phyloP scores from a whole-genome alignment of 2,888 invertebrate species.

The Netelia melanura region DNA sequence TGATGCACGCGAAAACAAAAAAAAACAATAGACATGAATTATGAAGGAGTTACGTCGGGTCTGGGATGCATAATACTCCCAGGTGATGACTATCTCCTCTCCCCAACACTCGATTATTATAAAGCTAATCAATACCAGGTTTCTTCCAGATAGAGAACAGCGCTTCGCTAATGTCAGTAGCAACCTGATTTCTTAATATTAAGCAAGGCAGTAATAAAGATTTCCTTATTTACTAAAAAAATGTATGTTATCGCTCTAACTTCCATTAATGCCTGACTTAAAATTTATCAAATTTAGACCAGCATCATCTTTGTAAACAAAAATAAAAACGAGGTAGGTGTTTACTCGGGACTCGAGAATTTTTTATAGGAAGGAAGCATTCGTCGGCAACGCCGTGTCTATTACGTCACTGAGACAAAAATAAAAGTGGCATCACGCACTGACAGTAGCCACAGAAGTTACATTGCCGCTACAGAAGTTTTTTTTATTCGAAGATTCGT shows the following conservation, averaged over 20 bases:
- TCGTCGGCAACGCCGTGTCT: slow-evolving; percentile 8
- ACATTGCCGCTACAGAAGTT: neutral
- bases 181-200: too few species aligned
- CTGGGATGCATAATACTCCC: neutral
- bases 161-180: too few species aligned
- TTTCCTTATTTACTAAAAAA: too few species aligned
- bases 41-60: slow-evolving; percentile 10
- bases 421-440: slow-evolving; percentile 58
- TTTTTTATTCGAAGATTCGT: neutral
- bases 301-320: neutral
- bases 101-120: neutral
- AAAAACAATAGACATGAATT: slow-evolving; percentile 10
- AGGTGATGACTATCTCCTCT: neutral
- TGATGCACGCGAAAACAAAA: neutral
- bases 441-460: neutral
- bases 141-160: too few species aligned
- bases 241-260: too few species aligned
- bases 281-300: too few species aligned
- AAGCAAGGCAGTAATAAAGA: too few species aligned
- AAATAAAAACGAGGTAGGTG: neutral
- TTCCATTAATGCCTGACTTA: too few species aligned
- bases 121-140: too few species aligned
- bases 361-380: slow-evolving; percentile 24
- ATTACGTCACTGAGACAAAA: slow-evolving; percentile 63
- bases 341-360: neutral